Evolutionary conservation across 2,888 invertebrate species (phyloP), one percentile per base, ranked within the genome.

Genomic region (Sarcophaga subvicina): DNA sequence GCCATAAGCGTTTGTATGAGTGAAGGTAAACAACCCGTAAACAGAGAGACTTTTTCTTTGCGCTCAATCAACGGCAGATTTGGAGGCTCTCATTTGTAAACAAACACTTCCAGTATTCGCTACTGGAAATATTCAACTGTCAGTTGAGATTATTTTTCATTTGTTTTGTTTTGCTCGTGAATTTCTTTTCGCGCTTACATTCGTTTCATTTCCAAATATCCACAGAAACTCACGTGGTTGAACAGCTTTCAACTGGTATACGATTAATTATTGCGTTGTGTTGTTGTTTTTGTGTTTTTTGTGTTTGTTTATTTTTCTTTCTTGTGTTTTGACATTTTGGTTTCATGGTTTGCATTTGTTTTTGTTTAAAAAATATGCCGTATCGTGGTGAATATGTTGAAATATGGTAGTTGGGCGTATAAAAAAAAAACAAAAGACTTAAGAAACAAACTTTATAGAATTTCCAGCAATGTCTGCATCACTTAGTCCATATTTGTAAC

Each of bases 31-130:
- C 84, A 75, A 76, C 54, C 62, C 54, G 22, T 37, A 54, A 83
- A 72, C 69, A 77, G 25, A 17, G 54, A 12, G 20, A 78, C 75
- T 47, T 47, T 49, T 12, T 60, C 17, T 12, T 37, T 71, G 11
- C 25, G 60, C 77, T 83, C 77, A 64, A 10, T 22, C n/a, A 45
- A 22, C 22, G 22, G 22, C 22, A 17, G 4, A 12, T 63, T 62
- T 64, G 54, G 2, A 3, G 14, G 11, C 62, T 84, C 86, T 87
- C 86, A 84, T 75, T 87, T 84, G 86, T 87, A 87, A 87, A 87
- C 86, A 87, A 87, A 87, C 37, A 80, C 70, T 80, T 83, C 83
- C 85, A 87, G 60, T 77, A 78, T 64, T 66, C 69, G 64, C 85
- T 80, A 79, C 81, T 86, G 87, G 84, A 88, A 88, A 64, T 62